A percentile compares a stretch with the other conserved stretches of the same genome.
phyloP scores from a whole-genome alignment of 2,113 vertebrate species.

The Dermatemys mawii region DNA sequence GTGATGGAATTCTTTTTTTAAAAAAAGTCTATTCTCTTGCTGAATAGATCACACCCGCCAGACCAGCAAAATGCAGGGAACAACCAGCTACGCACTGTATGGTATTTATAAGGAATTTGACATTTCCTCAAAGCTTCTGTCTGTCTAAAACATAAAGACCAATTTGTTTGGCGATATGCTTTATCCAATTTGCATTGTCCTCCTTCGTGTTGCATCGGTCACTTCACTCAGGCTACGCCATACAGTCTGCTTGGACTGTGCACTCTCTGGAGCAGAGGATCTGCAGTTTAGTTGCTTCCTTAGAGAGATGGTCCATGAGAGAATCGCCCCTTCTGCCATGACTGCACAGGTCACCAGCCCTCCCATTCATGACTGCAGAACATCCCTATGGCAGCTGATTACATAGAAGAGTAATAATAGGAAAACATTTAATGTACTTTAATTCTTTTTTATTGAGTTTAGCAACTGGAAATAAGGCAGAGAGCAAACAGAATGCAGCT shows the following conservation, averaged over 20 bases:
- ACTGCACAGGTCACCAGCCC: neutral
- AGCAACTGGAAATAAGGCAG: neutral
- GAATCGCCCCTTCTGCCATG: neutral
- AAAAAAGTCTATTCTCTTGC: neutral
- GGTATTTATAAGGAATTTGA: conserved; percentile 69
- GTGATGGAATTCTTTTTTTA: neutral
- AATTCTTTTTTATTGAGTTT: neutral
- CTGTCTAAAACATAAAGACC: conserved; percentile 30
- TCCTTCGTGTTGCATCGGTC: conserved; percentile 22
- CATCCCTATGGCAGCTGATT: neutral
- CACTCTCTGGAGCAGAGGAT: neutral
- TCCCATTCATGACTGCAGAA: neutral
- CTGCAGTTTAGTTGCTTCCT: neutral
- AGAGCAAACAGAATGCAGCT: neutral
- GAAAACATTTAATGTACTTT: neutral
- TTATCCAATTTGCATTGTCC: neutral
- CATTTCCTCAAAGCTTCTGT: conserved; percentile 54
- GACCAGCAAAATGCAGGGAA: neutral
- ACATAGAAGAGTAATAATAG: neutral
- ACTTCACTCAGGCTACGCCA: neutral
- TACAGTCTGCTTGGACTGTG: neutral
- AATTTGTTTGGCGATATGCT: conserved; percentile 38
- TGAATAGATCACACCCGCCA: neutral
- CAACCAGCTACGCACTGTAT: neutral
- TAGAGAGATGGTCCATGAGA: neutral